Conservation (phyloP, 2,888 invertebrate genomes). For the Drosophila neutralis region DNA sequence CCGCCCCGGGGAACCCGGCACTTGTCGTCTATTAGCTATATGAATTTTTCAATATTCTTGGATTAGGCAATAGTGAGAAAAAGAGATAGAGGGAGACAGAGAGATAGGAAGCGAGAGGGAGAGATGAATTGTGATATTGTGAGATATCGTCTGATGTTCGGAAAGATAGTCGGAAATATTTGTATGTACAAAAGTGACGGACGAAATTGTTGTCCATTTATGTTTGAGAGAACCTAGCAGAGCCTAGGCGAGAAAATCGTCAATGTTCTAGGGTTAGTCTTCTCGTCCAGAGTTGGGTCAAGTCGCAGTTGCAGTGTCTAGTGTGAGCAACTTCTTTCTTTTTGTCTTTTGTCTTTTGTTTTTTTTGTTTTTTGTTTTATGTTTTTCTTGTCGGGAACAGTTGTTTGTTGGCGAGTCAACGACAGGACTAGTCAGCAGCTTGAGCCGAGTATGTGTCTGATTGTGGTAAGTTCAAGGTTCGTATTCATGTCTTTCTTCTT, state of each 20-base stretch:
- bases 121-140: conserved; percentile 1
- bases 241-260: conserved; percentile 40
- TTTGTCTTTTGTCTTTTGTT: background rate
- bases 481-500: conserved; percentile 28
- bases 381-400: conserved; percentile 25
- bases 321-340: conserved; percentile 32
- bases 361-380: background rate
- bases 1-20: conserved; percentile 62
- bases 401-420: conserved; percentile 58
- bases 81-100: conserved; percentile 23
- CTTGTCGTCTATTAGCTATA: conserved; percentile 72
- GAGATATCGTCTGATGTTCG: conserved; percentile 10
- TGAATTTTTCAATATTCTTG: conserved; percentile 54
- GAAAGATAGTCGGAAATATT: conserved; percentile 53
- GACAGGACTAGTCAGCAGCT: conserved; percentile 83
- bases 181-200: conserved; percentile 75
- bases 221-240: conserved; percentile 21
- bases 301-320: conserved; percentile 41
- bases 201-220: conserved; percentile 51
- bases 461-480: conserved; percentile 55
- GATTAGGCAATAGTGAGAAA: conserved; percentile 42
- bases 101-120: conserved; percentile 13
- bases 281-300: conserved; percentile 50
- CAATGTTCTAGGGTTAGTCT: conserved; percentile 34
- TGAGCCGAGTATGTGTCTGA: conserved; percentile 66